phyloP scores from a whole-genome alignment of 2,797 vertebrate genomes.

The Eurystomus glaucurus region DNA sequence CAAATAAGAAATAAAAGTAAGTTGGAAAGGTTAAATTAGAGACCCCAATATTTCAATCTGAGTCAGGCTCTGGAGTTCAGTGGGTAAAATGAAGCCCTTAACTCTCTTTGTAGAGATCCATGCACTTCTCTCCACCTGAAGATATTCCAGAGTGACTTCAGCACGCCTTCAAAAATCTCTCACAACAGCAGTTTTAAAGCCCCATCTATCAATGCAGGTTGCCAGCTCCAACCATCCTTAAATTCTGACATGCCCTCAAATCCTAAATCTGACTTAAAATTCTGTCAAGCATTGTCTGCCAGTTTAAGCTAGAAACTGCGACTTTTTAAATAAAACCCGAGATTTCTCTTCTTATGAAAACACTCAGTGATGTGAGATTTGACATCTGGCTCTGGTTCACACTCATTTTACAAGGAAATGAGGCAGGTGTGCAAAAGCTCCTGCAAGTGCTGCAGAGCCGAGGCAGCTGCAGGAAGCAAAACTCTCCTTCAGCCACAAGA shows the following conservation, averaged over 20 bases:
- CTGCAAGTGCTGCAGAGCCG: not conserved
- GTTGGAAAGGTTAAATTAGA: not conserved
- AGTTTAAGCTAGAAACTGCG: not conserved
- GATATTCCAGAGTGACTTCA: not conserved
- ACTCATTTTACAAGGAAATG: not conserved
- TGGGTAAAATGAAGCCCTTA: not conserved
- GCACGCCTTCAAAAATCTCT: rapidly evolving
- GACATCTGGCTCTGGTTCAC: not conserved
- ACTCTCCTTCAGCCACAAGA: not conserved
- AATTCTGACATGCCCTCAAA: not conserved
- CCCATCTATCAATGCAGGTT: not conserved
- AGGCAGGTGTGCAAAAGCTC: not conserved
- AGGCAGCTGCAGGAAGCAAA: not conserved
- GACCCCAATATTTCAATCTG: not conserved
- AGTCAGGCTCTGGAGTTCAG: not conserved
- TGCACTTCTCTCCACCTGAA: not conserved
- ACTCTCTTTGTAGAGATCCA: not conserved
- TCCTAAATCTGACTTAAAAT: not conserved
- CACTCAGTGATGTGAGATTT: not conserved
- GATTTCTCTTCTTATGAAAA: not conserved
- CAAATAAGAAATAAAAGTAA: not conserved
- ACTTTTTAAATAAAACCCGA: not conserved
- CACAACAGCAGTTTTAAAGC: not conserved
- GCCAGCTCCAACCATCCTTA: not conserved
- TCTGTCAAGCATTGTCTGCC: not conserved